Evolutionary conservation across 2,888 invertebrate genomes (phyloP).

Genomic region (Scrobipalpa costella): DNA sequence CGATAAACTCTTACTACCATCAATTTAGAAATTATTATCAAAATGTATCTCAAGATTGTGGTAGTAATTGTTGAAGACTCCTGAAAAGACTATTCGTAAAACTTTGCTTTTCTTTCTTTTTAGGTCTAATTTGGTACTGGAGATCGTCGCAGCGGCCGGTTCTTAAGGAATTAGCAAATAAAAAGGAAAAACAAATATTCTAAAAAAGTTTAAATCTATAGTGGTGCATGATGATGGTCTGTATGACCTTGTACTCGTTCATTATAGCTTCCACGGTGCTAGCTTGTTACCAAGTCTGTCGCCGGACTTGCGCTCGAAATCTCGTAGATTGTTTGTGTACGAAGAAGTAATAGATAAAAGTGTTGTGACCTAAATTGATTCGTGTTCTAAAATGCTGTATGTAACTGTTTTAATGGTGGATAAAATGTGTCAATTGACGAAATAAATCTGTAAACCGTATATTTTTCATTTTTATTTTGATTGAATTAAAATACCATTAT

Average conservation of each 20-base stretch:
- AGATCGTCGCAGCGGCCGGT: neutral
- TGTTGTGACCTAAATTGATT: neutral
- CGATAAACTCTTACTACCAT: constrained; percentile 38
- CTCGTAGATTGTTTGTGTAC: constrained; percentile 41
- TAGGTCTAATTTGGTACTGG: constrained; percentile 44
- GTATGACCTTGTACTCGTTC: constrained; percentile 51
- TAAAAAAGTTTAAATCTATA: neutral
- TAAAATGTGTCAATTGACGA: constrained; percentile 25
- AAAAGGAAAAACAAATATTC: too few species aligned
- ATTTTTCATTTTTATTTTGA: neutral
- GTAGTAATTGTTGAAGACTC: too few species aligned
- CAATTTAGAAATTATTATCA: neutral
- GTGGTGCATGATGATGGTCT: constrained; percentile 52
- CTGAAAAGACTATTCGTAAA: constrained; percentile 47
- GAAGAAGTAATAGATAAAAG: constrained; percentile 29
- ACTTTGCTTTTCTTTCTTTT: constrained; percentile 52
- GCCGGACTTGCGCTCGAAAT: constrained; percentile 32
- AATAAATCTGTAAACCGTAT: neutral
- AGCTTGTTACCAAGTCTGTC: constrained; percentile 46
- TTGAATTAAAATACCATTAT: neutral
- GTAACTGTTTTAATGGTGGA: constrained; percentile 45
- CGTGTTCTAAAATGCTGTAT: constrained; percentile 27
- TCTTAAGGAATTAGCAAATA: too few species aligned
- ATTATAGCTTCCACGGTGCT: constrained; percentile 45
- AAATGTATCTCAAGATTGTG: too few species aligned